Evolutionary conservation across 2,797 vertebrate genomes (phyloP).

Genomic region (Tauraco hartlaubi): DNA sequence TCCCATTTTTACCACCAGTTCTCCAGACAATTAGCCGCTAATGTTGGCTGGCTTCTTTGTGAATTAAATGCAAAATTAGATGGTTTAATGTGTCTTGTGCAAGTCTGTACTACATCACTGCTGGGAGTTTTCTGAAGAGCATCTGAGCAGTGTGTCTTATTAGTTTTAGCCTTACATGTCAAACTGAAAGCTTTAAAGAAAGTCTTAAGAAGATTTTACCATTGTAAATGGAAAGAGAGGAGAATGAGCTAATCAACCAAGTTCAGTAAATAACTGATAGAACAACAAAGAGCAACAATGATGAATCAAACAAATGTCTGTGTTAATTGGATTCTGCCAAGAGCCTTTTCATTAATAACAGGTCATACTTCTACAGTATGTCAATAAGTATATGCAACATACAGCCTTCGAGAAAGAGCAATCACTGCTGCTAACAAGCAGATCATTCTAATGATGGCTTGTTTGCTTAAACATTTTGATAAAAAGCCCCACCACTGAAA

Average conservation of each 20-base stretch:
- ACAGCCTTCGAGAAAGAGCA: neutral
- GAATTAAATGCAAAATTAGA: neutral
- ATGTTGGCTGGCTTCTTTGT: neutral
- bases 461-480: neutral
- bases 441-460: rapidly evolving
- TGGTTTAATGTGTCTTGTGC: neutral
- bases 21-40: neutral
- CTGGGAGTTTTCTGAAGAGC: neutral
- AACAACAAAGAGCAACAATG: neutral
- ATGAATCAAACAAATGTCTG: neutral
- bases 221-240: neutral
- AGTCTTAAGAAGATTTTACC: neutral
- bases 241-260: neutral
- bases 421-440: neutral
- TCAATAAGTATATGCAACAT: neutral
- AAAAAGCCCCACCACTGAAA: neutral
- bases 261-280: neutral
- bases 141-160: neutral
- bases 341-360: conserved; percentile 9
- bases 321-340: neutral
- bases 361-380: neutral
- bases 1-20: neutral
- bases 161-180: neutral
- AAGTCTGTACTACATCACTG: neutral
- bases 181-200: neutral